Conservation (phyloP, 1,140 invertebrate species). For the Drosophila mayri region DNA sequence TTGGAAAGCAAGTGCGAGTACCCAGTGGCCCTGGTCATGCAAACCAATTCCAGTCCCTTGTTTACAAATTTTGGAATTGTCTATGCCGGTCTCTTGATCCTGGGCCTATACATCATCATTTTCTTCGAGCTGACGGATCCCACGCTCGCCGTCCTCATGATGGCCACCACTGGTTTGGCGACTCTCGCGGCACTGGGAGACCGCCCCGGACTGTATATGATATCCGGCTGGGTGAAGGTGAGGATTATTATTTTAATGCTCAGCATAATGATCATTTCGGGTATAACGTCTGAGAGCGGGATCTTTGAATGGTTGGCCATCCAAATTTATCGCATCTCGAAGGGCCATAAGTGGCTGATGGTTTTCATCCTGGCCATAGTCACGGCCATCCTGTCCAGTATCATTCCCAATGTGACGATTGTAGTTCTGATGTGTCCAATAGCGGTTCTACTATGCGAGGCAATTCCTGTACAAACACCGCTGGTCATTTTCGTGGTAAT, state of each 20-base stretch:
- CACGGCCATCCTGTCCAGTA: slow-evolving; percentile 91
- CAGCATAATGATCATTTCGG: slow-evolving; percentile 95
- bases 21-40: slow-evolving; percentile 21
- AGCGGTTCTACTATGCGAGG: slow-evolving; percentile 93
- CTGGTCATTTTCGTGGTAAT: slow-evolving; percentile 91
- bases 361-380: slow-evolving; percentile 91
- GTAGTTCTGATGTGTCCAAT: slow-evolving; percentile 93
- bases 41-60: slow-evolving; percentile 11
- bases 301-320: slow-evolving; percentile 93
- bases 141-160: slow-evolving; percentile 92
- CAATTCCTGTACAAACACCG: slow-evolving; percentile 92
- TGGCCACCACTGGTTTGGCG: slow-evolving; percentile 89
- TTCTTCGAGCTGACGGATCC: slow-evolving; percentile 93
- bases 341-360: slow-evolving; percentile 92
- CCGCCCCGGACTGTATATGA: slow-evolving; percentile 89
- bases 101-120: slow-evolving; percentile 91
- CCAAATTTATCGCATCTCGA: slow-evolving; percentile 87
- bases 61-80: slow-evolving; percentile 86
- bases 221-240: slow-evolving; percentile 93
- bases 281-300: slow-evolving; percentile 93
- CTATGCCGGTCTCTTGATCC: slow-evolving; percentile 89
- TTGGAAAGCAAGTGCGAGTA: neutral
- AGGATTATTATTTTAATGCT: slow-evolving; percentile 93
- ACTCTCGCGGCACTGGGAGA: slow-evolving; percentile 89
- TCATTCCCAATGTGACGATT: slow-evolving; percentile 95